Evolutionary conservation across 2,888 invertebrate genomes (phyloP), one percentile per base, ranked within the genome.

Genomic region (Coecobrya sp.): DNA sequence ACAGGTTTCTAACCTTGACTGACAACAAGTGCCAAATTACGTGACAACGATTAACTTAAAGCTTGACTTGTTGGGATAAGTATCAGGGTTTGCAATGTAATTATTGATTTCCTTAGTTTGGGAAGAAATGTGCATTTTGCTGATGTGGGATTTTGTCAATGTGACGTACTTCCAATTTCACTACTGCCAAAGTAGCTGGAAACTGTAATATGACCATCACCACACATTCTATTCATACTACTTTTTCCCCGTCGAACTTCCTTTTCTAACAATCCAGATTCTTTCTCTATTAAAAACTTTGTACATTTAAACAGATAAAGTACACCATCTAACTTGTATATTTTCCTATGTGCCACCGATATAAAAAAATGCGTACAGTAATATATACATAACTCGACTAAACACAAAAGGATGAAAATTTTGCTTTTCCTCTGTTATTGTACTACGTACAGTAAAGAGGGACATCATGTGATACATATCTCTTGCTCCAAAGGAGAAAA

Each of bases 391-490:
- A n/a, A 42, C 73, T 49, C 16, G 22, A 49, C 70, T 22, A 49
- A n/a, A 52, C 76, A 76, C 49, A 76, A 76, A 76, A 27, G 76
- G 13, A 76, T 36, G 49, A n/a, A 76, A 49, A 42, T 42, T 49
- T 49, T 76, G 7, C 45, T 49, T 76, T 76, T 76, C 76, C 62
- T 36, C 62, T 79, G 52, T 84, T 73, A 22, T 42, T 76, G 52
- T 52, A 49, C 22, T 76, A 27, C n/a, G n/a, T n/a, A n/a, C 19
- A 55, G 59, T 36, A 84, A 73, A 86, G 76, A 59, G n/a, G 30
- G 73, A 73, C 86, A 86, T 36, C 45, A 81, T 79, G 65, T 76
- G 62, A 88, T 81, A 88, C 88, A 88, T 65, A 76, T 87, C 49
- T 81, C 52, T 45, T 76, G 49, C 36, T 76, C 76, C 76, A 65